Percentiles rank a stretch among this genome's conserved stretches.
phyloP scores from a whole-genome alignment of 2,113 vertebrate species.

The Saccopteryx bilineata region DNA sequence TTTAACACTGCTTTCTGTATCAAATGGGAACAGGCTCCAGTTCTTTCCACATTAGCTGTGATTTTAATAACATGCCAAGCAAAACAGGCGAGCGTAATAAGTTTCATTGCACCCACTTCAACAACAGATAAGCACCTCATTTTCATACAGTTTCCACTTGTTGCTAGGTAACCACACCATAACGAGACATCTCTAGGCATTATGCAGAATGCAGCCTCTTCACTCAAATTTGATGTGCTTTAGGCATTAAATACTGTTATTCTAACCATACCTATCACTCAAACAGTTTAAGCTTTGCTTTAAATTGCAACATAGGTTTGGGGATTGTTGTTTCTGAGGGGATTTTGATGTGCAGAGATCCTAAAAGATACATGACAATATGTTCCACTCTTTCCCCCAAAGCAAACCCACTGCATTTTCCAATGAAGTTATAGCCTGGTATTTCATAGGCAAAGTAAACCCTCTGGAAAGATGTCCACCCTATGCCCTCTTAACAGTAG shows the following conservation, averaged over 20 bases:
- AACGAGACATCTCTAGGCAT: conserved; percentile 71
- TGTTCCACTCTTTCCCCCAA: neutral
- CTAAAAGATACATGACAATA: conserved; percentile 45
- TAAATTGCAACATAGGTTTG: conserved; percentile 43
- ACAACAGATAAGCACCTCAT: conserved; percentile 79
- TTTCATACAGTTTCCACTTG: conserved; percentile 82
- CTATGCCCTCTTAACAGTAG: conserved; percentile 76
- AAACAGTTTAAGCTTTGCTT: conserved; percentile 70
- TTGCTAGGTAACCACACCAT: conserved; percentile 80
- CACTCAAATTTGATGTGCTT: conserved; percentile 73
- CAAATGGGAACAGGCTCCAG: conserved; percentile 68
- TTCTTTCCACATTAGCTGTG: conserved; percentile 68
- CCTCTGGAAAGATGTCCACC: conserved; percentile 73
- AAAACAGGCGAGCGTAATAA: conserved; percentile 70
- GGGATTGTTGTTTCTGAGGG: conserved; percentile 47
- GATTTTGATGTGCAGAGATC: conserved; percentile 56
- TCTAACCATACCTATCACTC: conserved; percentile 64
- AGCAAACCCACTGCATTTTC: conserved; percentile 35
- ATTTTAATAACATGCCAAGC: conserved; percentile 76
- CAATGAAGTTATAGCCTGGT: conserved; percentile 59
- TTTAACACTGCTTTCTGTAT: conserved; percentile 73
- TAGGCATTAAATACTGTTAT: conserved; percentile 71
- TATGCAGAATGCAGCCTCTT: conserved; percentile 74
- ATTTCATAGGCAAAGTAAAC: conserved; percentile 71
- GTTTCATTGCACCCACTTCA: conserved; percentile 80